Evolutionary conservation across 2,797 vertebrate genomes (phyloP).

Genomic region (Fundulus diaphanus): DNA sequence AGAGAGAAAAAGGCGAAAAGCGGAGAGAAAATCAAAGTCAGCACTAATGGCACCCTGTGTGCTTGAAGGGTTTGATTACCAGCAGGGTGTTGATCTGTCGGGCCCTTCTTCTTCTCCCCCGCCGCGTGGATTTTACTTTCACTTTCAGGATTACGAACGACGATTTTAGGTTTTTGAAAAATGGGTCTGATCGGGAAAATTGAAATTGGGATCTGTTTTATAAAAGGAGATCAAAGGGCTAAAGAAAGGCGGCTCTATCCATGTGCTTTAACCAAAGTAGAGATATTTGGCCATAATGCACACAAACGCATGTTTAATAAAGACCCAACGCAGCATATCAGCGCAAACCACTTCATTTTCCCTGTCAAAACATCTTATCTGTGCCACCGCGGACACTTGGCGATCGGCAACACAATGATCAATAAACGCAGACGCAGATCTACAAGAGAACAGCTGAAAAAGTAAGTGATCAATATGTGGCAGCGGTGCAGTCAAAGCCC

Average conservation of each 20-base stretch:
- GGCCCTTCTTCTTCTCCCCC: conserved; percentile 26
- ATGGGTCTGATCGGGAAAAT: conserved; percentile 12
- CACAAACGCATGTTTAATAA: too few species aligned
- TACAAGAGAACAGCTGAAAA: neutral
- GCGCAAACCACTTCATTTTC: neutral
- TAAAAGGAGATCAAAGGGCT: neutral
- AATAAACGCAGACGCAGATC: neutral
- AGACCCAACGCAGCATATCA: neutral
- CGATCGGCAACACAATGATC: neutral
- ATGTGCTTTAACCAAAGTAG: too few species aligned
- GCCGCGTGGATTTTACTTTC: conserved; percentile 5
- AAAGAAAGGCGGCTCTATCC: neutral
- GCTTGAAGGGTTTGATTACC: conserved; percentile 48
- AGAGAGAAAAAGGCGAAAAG: conserved; percentile 25
- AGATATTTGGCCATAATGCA: too few species aligned
- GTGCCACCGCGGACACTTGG: neutral
- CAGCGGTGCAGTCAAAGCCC: neutral
- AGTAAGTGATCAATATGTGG: neutral
- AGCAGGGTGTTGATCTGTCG: conserved; percentile 55
- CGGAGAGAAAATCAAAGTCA: conserved; percentile 58
- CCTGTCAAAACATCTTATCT: neutral
- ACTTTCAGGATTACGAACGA: conserved; percentile 29
- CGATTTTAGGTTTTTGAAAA: conserved; percentile 14
- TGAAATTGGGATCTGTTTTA: neutral
- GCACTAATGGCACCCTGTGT: conserved; percentile 30